Evolutionary conservation across 2,113 vertebrate species (phyloP).

Genomic region (Odocoileus virginianus): DNA sequence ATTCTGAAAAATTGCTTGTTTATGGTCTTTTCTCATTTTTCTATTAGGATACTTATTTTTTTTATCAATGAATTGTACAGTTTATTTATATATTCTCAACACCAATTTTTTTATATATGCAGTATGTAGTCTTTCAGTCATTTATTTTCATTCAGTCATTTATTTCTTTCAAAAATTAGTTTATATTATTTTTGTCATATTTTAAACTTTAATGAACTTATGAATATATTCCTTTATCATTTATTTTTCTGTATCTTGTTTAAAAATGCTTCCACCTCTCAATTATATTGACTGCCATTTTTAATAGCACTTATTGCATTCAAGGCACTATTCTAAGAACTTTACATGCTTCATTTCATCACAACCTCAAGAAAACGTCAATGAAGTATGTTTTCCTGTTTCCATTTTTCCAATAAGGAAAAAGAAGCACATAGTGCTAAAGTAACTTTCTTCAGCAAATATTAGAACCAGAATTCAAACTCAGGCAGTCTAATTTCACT

Average conservation of each 20-base stretch:
- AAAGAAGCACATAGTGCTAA: not conserved
- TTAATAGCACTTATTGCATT: not conserved
- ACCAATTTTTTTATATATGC: not conserved
- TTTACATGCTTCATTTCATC: not conserved
- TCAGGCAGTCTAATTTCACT: not conserved
- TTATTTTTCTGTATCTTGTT: not conserved
- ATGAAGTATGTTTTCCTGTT: not conserved
- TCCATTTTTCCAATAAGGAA: not conserved
- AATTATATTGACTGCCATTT: not conserved
- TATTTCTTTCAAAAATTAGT: not conserved
- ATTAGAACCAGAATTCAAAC: not conserved
- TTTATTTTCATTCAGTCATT: not conserved
- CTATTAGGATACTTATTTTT: not conserved
- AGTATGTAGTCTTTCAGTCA: not conserved
- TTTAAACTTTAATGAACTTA: not conserved
- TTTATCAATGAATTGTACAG: not conserved
- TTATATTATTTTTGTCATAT: not conserved
- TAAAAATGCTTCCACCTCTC: not conserved
- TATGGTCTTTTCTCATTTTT: not conserved
- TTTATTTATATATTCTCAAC: not conserved
- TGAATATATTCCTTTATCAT: not conserved
- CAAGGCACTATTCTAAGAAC: not conserved
- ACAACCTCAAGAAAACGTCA: not conserved
- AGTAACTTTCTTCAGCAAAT: not conserved
- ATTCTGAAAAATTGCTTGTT: not conserved